Evolutionary conservation across 2,797 vertebrate species (phyloP).

Genomic region (Diplodus sargus): DNA sequence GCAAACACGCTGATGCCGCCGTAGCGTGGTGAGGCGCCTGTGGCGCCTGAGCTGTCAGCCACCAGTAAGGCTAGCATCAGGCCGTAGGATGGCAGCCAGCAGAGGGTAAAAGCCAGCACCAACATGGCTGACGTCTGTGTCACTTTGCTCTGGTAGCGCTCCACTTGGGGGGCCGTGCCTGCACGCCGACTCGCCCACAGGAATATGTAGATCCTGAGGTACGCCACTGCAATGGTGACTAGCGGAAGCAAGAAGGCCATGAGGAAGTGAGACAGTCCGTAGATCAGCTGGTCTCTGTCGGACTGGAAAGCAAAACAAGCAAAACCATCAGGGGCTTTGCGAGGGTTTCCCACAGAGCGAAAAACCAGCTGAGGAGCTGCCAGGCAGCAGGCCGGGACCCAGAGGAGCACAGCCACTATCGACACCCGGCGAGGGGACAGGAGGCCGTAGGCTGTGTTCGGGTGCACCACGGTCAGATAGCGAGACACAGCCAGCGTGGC

Average conservation of each 20-base stretch:
- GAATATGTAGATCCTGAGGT: conserved; percentile 81
- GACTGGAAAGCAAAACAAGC: conserved; percentile 82
- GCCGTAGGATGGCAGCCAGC: conserved; percentile 86
- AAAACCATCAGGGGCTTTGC: conserved; percentile 20
- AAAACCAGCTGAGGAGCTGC: conserved; percentile 82
- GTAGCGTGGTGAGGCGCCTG: conserved; percentile 75
- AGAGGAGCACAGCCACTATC: conserved; percentile 64
- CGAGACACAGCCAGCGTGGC: conserved; percentile 80
- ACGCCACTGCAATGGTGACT: conserved; percentile 78
- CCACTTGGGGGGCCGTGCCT: conserved; percentile 74
- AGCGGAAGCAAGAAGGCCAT: conserved; percentile 82
- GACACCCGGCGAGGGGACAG: conserved; percentile 67
- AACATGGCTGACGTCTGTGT: conserved; percentile 83
- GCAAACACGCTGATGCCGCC: conserved; percentile 77
- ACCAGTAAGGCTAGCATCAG: conserved; percentile 77
- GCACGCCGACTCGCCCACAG: conserved; percentile 64
- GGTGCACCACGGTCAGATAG: conserved; percentile 83
- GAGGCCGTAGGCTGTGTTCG: conserved; percentile 72
- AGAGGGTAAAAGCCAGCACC: conserved; percentile 85
- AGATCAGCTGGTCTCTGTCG: conserved; percentile 77
- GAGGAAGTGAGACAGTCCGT: conserved; percentile 81
- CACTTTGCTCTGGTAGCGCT: conserved; percentile 85
- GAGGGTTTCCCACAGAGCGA: conserved; percentile 59
- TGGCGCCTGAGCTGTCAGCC: conserved; percentile 62
- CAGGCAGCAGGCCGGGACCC: conserved; percentile 80